Conservation (phyloP, 2,113 vertebrate genomes). For the Cololabis saira region DNA sequence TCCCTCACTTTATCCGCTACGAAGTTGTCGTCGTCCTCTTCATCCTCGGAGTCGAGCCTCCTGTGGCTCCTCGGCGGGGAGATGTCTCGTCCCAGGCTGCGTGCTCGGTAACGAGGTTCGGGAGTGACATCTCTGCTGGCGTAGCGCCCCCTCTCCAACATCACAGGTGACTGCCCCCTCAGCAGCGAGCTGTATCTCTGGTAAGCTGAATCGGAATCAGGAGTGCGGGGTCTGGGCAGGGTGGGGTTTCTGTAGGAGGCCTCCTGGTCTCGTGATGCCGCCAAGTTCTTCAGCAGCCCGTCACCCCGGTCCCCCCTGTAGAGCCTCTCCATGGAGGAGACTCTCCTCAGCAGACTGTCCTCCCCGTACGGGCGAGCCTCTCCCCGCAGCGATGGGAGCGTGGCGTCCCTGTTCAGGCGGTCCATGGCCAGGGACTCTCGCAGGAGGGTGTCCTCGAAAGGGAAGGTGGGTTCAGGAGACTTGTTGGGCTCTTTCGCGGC, state of each 20-base stretch:
- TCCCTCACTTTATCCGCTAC: slow-evolving; percentile 81
- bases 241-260: slow-evolving; percentile 51
- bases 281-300: slow-evolving; percentile 60
- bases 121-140: slow-evolving; percentile 54
- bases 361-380: slow-evolving; percentile 49
- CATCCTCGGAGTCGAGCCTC: slow-evolving; percentile 66
- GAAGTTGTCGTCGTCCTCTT: slow-evolving; percentile 78
- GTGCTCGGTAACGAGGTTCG: slow-evolving; percentile 56
- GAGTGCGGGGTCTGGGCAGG: slow-evolving; percentile 73
- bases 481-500: slow-evolving; percentile 53
- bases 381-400: slow-evolving; percentile 22
- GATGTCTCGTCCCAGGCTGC: slow-evolving; percentile 77
- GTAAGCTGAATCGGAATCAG: slow-evolving; percentile 73
- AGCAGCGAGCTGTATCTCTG: slow-evolving; percentile 75
- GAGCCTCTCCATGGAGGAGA: slow-evolving; percentile 62
- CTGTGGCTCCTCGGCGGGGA: slow-evolving; percentile 63
- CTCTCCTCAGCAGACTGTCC: slow-evolving; percentile 64
- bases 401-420: slow-evolving; percentile 64
- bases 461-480: slow-evolving; percentile 54
- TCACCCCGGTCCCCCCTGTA: slow-evolving; percentile 64
- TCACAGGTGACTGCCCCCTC: slow-evolving; percentile 72
- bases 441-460: slow-evolving; percentile 66
- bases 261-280: slow-evolving; percentile 32
- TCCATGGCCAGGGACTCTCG: slow-evolving; percentile 60
- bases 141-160: slow-evolving; percentile 42